phyloP scores from a whole-genome alignment of 2,797 vertebrate genomes.

The Clarias fuscus region DNA sequence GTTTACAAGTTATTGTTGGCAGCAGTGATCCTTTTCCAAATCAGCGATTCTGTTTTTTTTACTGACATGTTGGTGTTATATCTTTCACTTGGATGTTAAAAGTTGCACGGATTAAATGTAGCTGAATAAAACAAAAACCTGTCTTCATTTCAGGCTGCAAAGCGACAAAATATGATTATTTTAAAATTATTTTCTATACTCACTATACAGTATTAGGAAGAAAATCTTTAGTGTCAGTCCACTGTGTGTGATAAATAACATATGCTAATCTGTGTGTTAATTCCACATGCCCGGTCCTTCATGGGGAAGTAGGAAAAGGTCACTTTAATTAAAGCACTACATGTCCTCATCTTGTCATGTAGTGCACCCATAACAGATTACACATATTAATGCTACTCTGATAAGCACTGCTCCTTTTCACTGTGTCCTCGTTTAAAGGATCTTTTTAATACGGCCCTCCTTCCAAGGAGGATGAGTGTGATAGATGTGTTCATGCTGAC shows the following conservation, averaged over 20 bases:
- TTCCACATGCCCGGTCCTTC: conserved; percentile 73
- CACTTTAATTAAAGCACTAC: conserved; percentile 75
- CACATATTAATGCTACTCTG: conserved; percentile 69
- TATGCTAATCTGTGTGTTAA: conserved; percentile 65
- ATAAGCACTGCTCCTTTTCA: conserved; percentile 65
- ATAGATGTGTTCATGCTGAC: conserved; percentile 62
- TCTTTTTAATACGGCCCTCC: conserved; percentile 54
- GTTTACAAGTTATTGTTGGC: too few relatives aligned
- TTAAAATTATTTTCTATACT: too few relatives aligned
- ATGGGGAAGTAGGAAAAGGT: conserved; percentile 66
- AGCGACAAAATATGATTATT: too few relatives aligned
- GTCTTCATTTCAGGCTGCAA: too few relatives aligned
- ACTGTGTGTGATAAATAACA: conserved; percentile 62
- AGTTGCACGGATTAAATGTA: too few relatives aligned
- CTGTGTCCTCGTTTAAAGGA: conserved; percentile 64
- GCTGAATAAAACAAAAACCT: too few relatives aligned
- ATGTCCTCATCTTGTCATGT: conserved; percentile 70
- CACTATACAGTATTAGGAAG: neutral
- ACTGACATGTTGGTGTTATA: too few relatives aligned
- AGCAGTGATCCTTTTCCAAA: too few relatives aligned
- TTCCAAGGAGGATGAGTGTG: conserved; percentile 57
- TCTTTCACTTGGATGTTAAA: too few relatives aligned
- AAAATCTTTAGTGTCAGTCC: conserved; percentile 47
- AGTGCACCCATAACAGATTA: conserved; percentile 69
- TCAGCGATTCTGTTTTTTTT: too few relatives aligned